These are phyloP conservation scores for Illadopsis cleaveri DNA, from an alignment of 2,113 vertebrate species.

Conservation along the genomic window DNA sequence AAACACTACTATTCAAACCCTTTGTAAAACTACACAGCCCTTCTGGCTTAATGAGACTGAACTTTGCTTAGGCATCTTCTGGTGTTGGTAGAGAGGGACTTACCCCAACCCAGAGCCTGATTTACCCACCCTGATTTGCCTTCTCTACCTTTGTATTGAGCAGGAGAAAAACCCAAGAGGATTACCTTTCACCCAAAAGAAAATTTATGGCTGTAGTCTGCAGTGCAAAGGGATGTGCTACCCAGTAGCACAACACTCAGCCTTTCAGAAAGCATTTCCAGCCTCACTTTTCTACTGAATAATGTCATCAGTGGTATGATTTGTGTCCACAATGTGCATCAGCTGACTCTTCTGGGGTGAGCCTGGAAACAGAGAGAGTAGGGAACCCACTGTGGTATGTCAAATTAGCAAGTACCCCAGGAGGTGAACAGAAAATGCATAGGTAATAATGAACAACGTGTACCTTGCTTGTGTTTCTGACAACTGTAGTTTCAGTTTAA, in stretches of 20 bases:
- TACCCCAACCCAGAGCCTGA: not conserved
- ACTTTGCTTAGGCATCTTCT: not conserved
- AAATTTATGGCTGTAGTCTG: not conserved
- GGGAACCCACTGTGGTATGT: not conserved
- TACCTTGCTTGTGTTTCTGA: not conserved
- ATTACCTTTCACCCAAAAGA: not conserved
- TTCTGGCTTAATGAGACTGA: not conserved
- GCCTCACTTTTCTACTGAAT: not conserved
- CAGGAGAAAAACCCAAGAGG: not conserved
- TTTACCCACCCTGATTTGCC: not conserved
- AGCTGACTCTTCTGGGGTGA: not conserved
- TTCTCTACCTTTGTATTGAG: not conserved
- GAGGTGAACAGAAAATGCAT: not conserved
- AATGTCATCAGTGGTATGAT: not conserved
- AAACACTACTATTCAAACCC: not conserved
- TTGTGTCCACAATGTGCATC: not conserved
- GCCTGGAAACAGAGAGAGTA: not conserved
- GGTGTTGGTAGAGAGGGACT: not conserved
- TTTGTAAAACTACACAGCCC: not conserved
- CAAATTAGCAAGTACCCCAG: not conserved
- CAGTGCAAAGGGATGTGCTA: rapidly evolving
- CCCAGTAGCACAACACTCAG: rapidly evolving
- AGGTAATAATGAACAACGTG: not conserved
- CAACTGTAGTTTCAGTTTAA: conserved; percentile 5
- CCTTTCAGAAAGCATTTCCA: not conserved